phyloP scores from a whole-genome alignment of 1,140 invertebrate species.

The Diprion similis region DNA sequence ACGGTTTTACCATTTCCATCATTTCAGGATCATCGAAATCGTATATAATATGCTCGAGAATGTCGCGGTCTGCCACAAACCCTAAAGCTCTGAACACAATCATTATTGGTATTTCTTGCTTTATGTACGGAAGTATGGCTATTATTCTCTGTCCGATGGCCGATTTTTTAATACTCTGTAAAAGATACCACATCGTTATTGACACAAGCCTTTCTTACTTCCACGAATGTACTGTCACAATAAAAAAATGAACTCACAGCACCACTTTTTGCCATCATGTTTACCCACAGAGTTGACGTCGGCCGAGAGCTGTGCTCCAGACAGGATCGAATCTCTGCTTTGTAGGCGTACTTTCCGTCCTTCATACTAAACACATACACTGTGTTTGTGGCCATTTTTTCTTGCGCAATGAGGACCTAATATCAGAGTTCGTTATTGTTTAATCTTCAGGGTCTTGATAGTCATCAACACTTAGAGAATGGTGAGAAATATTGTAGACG shows the following conservation, averaged over 20 bases:
- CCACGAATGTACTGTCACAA: background rate
- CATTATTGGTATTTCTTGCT: slow-evolving; percentile 99
- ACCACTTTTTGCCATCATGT: slow-evolving; percentile 98
- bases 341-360: slow-evolving; percentile 96
- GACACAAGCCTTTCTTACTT: background rate
- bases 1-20: slow-evolving; percentile 99
- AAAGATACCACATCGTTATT: background rate
- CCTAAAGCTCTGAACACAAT: slow-evolving; percentile 97
- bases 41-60: slow-evolving; percentile 98
- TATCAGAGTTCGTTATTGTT: slow-evolving; percentile 12
- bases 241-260: slow-evolving; percentile 54
- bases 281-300: slow-evolving; percentile 97
- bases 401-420: slow-evolving; percentile 92
- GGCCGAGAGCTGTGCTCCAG: slow-evolving; percentile 93
- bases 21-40: slow-evolving; percentile 99
- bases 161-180: slow-evolving; percentile 91
- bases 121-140: slow-evolving; percentile 97
- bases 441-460: slow-evolving; percentile 5
- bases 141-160: slow-evolving; percentile 98
- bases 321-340: slow-evolving; percentile 96
- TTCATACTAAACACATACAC: slow-evolving; percentile 99
- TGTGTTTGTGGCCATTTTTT: slow-evolving; percentile 99
- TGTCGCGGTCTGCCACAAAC: slow-evolving; percentile 98
- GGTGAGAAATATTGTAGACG: slow-evolving; percentile 9
- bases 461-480: slow-evolving; percentile 10